These are phyloP conservation scores for Phymanthus crucifer DNA, from an alignment of 92 coral and sea anemone species.

Conservation along the genomic window DNA sequence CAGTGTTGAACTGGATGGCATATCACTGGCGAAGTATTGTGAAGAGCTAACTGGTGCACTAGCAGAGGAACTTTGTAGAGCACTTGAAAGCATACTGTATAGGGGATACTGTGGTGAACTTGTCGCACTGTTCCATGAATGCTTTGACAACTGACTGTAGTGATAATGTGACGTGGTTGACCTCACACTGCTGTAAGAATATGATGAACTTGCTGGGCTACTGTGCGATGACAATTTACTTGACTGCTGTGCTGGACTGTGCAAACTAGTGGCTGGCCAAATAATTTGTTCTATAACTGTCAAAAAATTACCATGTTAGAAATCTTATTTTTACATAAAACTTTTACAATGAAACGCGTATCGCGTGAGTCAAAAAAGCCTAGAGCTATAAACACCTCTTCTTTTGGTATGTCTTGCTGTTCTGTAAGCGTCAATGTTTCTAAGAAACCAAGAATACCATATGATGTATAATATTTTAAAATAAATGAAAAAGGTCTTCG, in stretches of 20 bases:
- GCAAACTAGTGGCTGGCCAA: background rate
- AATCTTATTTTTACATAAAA: too few species aligned
- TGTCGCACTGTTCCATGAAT: background rate
- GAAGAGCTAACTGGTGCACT: background rate
- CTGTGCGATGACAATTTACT: background rate
- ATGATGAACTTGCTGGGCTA: background rate
- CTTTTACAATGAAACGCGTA: too few species aligned
- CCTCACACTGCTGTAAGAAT: background rate
- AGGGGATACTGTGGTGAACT: background rate
- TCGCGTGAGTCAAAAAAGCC: too few species aligned
- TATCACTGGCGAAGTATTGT: background rate
- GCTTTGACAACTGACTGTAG: too few species aligned
- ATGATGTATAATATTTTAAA: too few species aligned
- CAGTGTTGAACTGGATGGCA: background rate
- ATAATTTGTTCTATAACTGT: too few species aligned
- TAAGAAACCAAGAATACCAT: too few species aligned
- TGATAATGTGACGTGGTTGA: background rate
- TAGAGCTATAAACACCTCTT: too few species aligned
- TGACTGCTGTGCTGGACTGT: background rate
- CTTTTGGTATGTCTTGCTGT: too few species aligned
- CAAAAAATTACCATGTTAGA: too few species aligned
- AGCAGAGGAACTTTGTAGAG: background rate
- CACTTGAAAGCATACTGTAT: background rate
- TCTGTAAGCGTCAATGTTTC: too few species aligned
- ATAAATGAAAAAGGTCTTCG: too few species aligned